Base-by-base conservation (phyloP, 1,140 invertebrate species). In the Drosophila saltans region DNA sequence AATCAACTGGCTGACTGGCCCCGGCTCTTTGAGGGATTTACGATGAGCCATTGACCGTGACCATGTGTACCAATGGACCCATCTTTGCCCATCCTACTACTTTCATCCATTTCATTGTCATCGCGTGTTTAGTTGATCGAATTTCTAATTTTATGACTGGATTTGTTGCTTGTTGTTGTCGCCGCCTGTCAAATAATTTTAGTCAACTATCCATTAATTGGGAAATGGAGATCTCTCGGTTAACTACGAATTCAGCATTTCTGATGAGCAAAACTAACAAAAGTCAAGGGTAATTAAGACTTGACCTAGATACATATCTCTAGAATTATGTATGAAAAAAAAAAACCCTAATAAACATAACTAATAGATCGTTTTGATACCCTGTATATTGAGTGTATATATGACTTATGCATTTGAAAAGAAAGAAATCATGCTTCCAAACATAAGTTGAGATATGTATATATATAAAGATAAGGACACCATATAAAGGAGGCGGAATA, bases 1-100 rank as follows among this genome's bases (percentile, higher is more conserved):
- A 83, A 83, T 83, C 80, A 83, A 83, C 76, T 72, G 66, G 36
- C 45, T 61, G 71, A 26, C 65, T 60, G 71, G 52, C 45, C 33
- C 6, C 36, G 26, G 40, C 11, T 6, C 5, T 59, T 41, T 65
- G 40, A 69, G 56, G 55, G 63, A 77, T 75, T 74, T 66, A 71
- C 61, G 71, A 67, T 65, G 8, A 59, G 57, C 30, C 57, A 59
- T 59, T 59, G 57, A 59, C 57, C 57, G 36, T 52, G 45, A 52
- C 45, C 24, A 7, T 24, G 5, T 24, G 5, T 48, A 8, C 21
- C 28, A 30, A 30, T 30, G 28, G 28, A 2, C 43, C 3, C 43
- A 16, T 16, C 43, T 45, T 2, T n/a, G 5, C 45, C 2, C 21
- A 21, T 8, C 6, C 21, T 21, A 6, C 6, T 36, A 7, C 45